These are phyloP conservation scores for Macaria liturata DNA, from an alignment of 2,888 invertebrate species.

Conservation along the genomic window DNA sequence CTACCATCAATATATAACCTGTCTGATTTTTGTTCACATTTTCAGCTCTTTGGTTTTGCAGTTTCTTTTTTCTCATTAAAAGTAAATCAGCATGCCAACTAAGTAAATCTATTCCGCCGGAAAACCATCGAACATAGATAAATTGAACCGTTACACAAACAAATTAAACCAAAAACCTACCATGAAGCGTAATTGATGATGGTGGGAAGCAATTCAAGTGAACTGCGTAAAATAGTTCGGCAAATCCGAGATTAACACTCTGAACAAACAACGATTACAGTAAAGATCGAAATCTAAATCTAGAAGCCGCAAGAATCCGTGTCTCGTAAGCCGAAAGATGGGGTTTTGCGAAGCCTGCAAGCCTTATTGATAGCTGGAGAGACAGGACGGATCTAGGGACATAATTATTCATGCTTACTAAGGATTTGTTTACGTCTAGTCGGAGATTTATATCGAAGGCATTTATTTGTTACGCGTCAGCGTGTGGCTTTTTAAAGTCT, in stretches of 20 bases:
- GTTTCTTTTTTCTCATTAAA: too few species aligned
- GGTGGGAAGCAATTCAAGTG: neutral
- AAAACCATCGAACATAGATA: neutral
- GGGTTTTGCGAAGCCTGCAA: conserved; percentile 45
- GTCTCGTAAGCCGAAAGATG: conserved; percentile 67
- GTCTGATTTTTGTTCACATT: too few species aligned
- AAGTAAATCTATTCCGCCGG: too few species aligned
- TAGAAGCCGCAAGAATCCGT: conserved; percentile 58
- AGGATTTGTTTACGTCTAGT: conserved; percentile 35
- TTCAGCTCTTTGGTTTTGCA: too few species aligned
- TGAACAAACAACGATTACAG: conserved; percentile 60
- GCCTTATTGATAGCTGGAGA: conserved; percentile 51
- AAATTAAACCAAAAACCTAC: conserved; percentile 1
- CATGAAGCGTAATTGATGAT: conserved; percentile 9
- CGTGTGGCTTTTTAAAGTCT: too few species aligned
- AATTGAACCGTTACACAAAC: conserved; percentile 1
- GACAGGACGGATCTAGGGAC: conserved; percentile 35
- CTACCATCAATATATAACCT: too few species aligned
- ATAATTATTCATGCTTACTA: conserved; percentile 52
- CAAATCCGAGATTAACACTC: conserved; percentile 50
- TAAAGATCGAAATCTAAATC: conserved; percentile 72
- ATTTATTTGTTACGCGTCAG: conserved; percentile 3
- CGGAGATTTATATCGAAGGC: conserved; percentile 14
- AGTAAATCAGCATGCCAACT: too few species aligned
- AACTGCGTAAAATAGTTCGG: conserved; percentile 27